Conservation (phyloP, 2,113 vertebrate species). For the Tetrax tetrax region DNA sequence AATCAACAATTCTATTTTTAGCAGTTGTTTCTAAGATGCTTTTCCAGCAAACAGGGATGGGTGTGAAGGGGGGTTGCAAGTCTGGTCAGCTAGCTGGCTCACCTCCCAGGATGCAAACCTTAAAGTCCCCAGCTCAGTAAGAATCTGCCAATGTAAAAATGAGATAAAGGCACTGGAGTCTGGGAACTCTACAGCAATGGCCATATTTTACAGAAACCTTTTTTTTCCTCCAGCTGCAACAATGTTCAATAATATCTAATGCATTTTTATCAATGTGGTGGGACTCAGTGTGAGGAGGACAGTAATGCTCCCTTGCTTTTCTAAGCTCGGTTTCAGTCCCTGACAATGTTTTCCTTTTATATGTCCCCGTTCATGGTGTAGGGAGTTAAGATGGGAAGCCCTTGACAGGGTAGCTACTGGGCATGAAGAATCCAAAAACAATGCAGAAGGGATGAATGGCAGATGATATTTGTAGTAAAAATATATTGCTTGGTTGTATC, state of each 20-base stretch:
- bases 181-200: background rate
- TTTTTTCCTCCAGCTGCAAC: background rate
- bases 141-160: background rate
- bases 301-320: background rate
- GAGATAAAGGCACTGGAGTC: background rate
- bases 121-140: background rate
- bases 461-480: background rate
- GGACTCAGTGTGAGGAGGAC: background rate
- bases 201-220: background rate
- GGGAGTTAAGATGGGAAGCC: background rate
- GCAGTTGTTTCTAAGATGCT: constrained; percentile 12
- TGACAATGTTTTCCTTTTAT: background rate
- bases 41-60: constrained; percentile 12
- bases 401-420: background rate
- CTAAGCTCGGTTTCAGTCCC: background rate
- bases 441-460: accelerated
- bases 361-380: background rate
- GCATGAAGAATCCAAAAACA: background rate
- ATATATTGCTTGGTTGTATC: background rate
- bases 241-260: background rate
- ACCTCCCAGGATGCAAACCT: background rate
- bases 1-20: constrained; percentile 63
- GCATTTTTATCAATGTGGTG: background rate
- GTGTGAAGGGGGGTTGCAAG: background rate
- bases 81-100: constrained; percentile 20